phyloP scores from a whole-genome alignment of 2,113 vertebrate genomes.

The Microcebus tavaratra region DNA sequence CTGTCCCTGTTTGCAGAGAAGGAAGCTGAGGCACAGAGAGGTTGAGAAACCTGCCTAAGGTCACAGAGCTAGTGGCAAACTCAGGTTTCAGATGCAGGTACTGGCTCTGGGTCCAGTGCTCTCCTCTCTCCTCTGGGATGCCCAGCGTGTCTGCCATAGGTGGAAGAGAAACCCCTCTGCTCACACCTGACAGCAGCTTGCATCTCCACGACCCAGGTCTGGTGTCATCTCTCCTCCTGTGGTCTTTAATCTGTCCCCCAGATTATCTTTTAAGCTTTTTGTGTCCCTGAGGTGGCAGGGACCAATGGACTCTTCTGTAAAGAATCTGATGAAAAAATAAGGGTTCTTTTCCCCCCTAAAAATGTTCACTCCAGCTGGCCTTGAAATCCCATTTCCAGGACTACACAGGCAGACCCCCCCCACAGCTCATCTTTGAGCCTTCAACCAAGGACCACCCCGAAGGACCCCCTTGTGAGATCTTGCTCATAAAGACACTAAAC shows the following conservation, averaged over 20 bases:
- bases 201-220: neutral
- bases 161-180: accelerated
- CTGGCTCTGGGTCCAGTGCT: neutral
- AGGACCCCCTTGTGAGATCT: no score
- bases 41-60: neutral
- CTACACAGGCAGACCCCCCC: no score
- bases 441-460: neutral
- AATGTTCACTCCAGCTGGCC: accelerated
- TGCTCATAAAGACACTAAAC: accelerated
- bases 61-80: neutral
- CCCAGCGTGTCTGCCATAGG: accelerated
- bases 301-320: neutral
- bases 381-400: no score
- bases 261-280: neutral
- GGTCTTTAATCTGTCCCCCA: neutral
- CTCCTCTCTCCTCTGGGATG: accelerated
- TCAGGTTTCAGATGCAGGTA: accelerated
- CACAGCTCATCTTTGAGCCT: accelerated
- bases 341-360: accelerated
- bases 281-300: no score
- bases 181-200: accelerated
- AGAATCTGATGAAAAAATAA: neutral
- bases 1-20: neutral
- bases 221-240: neutral
- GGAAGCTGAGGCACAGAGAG: neutral